Evolutionary conservation across 2,797 vertebrate species (phyloP), one percentile per base, ranked within the genome.

Genomic region (Danio kyathit): DNA sequence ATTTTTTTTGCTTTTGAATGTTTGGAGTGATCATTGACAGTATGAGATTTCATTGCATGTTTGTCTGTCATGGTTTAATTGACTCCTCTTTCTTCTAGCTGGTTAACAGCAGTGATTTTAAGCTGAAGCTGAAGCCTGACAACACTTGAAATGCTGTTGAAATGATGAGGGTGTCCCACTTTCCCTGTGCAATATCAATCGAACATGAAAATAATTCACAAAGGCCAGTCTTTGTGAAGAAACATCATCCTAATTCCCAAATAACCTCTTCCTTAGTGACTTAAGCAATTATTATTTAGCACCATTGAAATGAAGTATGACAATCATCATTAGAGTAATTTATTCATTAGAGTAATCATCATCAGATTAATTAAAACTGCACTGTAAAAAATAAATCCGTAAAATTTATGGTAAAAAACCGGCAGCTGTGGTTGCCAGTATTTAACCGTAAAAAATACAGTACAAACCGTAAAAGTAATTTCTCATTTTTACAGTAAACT

Each of bases 141-240:
- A 64, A 19, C 74, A 19, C 16, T 17, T 6, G 7, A 78, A 82
- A 87, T 86, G 84, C 74, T 84, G 76, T 74, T 76, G 73, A 85
- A 82, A 83, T 83, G 84, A 87, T 49, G 29, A 69, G n/a, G 61
- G 44, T 79, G 81, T 79, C 76, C 79, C 74, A 82, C 40, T 74
- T 76, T 73, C 69, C 67, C 43, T 54, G 64, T 66, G 43, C 59
- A 72, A 64, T 82, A 81, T 76, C 54, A 81, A 21, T 66, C 74
- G 74, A 79, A 17, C 9, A 10, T 63, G 74, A 59, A 69, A 73
- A 84, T 84, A 87, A 85, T 86, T n/a, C 51, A 52, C 49, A 74
- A 60, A 66, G 66, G 63, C 64, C 44, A 79, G 8, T 73, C 66
- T 16, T 14, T 19, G 41, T 59, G 10, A 48, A 67, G 21, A 43